Base-by-base conservation (phyloP, 35 echinoderm and acorn worm genomes). In the Heliocidaris tuberculata region DNA sequence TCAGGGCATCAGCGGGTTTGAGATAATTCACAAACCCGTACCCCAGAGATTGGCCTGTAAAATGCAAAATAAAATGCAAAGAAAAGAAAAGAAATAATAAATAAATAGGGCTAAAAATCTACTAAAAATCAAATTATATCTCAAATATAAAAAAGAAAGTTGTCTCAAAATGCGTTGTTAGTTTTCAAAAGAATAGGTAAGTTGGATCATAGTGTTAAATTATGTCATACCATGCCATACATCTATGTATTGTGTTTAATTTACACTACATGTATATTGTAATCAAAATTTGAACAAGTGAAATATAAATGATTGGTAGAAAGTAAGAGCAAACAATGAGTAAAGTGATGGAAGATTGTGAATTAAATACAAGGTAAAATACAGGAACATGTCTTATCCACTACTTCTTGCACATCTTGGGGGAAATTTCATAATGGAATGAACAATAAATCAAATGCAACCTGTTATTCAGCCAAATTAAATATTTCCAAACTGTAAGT, bases 1-100 rank as follows among this genome's bases (percentile, higher is more conserved):
- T 99, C 31, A 96, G 94, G n/a, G 98, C 98, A 94, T 99, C 98
- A 48, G 96, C 96, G 86, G 98, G 90, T 94, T 99, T 99, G 95
- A 97, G 97, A 94, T 96, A 99, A 95, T 99, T 99, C 61, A 99
- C 98, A 95, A 99, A 99, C 94, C 97, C 98, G 94, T 99, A 99
- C 48, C 98, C 98, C 94, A 99, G 96, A 88, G 97, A 97, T 94
- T 99, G 98, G 95, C 98, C 98, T 99, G 97, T 96, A 88, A 96
- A 93, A 94, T 94, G 60, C 70, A 88, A 97, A 92, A 92, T 86
- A 92, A 96, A 92, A 60, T 93, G 85, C 90, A 86, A 95, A 97
- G 93, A 95, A 90, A 95, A 65, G 93, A 96, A 94, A 94, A 97
- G 91, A 93, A 93, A 93, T 52, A 48, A 93, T 52, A 93, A 93